These are phyloP conservation scores for Drosophila pseudotalamancana DNA, from an alignment of 2,888 invertebrate species.

Conservation along the genomic window DNA sequence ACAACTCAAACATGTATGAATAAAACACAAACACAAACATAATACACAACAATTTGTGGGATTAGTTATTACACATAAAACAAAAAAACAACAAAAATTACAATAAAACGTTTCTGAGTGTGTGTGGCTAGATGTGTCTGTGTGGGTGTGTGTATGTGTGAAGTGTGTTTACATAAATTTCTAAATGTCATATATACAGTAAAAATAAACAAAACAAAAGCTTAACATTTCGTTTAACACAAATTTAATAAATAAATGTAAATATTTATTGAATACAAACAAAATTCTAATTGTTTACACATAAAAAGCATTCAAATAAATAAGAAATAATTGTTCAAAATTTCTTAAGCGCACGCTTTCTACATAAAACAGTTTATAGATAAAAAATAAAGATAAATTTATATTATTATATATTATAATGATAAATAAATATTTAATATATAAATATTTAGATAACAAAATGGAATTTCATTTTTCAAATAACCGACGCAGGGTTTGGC, in stretches of 20 bases:
- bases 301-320: conserved; percentile 20
- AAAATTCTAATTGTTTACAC: conserved; percentile 25
- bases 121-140: conserved; percentile 17
- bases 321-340: conserved; percentile 4
- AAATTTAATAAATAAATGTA: conserved; percentile 27
- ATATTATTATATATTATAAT: conserved; percentile 11
- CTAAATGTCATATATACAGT: conserved; percentile 7
- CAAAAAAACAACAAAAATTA: conserved; percentile 51
- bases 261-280: conserved; percentile 34
- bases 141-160: conserved; percentile 15
- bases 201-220: conserved; percentile 20
- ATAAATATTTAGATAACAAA: conserved; percentile 20
- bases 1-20: conserved; percentile 16
- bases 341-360: conserved; percentile 19
- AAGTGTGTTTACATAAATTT: conserved; percentile 16
- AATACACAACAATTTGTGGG: conserved; percentile 18
- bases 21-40: conserved; percentile 26
- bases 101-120: conserved; percentile 10
- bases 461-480: background rate
- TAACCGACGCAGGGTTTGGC: background rate
- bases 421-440: conserved; percentile 20
- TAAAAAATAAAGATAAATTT: conserved; percentile 9
- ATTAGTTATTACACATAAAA: conserved; percentile 28
- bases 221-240: conserved; percentile 25
- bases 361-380: conserved; percentile 20